A percentile compares a stretch with the other conserved stretches of the same genome.
Evolutionary conservation across 2,113 vertebrate species (phyloP).

Genomic region (Danio rerio): GRCz12tu NC_133195.1:30622501-30623000

Average conservation of each 20-base stretch:
- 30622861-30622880: background rate
- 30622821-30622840: background rate
- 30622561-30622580: slow-evolving; percentile 25
- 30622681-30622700: slow-evolving; percentile 3
- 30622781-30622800: slow-evolving; percentile 6
- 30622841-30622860: background rate
- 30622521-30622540: slow-evolving; percentile 24
- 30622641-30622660: background rate
- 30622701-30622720: slow-evolving; percentile 20
- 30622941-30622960: background rate
- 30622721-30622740: background rate
- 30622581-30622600: slow-evolving; percentile 1
- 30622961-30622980: background rate
- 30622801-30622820: background rate
- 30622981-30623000: background rate
- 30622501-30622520: slow-evolving; percentile 61
- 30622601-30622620: background rate
- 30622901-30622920: background rate
- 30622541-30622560: slow-evolving; percentile 36
- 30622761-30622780: background rate
- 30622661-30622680: slow-evolving; percentile 21
- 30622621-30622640: slow-evolving; percentile 22
- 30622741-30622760: background rate
- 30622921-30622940: background rate
- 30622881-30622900: background rate